Conservation (phyloP, 2,888 invertebrate species). For the Mythimna albipuncta region DNA sequence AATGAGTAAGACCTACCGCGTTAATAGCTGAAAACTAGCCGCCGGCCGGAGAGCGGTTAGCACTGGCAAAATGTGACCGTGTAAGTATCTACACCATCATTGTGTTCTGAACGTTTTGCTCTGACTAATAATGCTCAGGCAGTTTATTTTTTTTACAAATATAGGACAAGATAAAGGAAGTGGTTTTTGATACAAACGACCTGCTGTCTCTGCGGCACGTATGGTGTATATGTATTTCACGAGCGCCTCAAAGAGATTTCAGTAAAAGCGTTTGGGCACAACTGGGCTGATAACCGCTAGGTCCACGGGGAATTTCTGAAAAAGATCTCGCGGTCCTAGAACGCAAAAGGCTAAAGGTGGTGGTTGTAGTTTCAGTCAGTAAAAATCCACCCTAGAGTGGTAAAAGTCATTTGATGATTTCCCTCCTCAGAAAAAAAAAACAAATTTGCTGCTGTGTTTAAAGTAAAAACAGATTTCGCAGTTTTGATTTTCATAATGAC, state of each 20-base stretch:
- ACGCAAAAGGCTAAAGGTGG: too few relatives aligned
- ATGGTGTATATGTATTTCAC: too few relatives aligned
- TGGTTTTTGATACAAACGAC: neutral
- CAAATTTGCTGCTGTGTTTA: too few relatives aligned
- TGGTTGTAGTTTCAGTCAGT: too few relatives aligned
- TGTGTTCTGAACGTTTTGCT: slow-evolving; percentile 61
- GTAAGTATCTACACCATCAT: slow-evolving; percentile 65
- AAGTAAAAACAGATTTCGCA: neutral
- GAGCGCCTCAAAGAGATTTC: too few relatives aligned
- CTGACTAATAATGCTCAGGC: slow-evolving; percentile 49
- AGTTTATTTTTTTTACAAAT: slow-evolving; percentile 22
- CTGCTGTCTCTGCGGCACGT: neutral
- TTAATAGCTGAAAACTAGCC: slow-evolving; percentile 89
- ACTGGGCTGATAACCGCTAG: too few relatives aligned
- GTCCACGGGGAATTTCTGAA: too few relatives aligned
- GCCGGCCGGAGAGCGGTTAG: slow-evolving; percentile 79
- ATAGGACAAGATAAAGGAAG: neutral
- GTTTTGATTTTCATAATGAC: neutral
- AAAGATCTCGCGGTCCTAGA: too few relatives aligned
- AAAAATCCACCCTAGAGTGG: too few relatives aligned
- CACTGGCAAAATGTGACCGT: slow-evolving; percentile 74
- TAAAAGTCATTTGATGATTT: neutral
- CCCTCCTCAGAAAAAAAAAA: neutral
- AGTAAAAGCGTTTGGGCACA: too few relatives aligned
- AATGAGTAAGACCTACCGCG: slow-evolving; percentile 88